Base-by-base conservation (phyloP, 2,113 vertebrate genomes). In the Lepidothrix coronata region DNA sequence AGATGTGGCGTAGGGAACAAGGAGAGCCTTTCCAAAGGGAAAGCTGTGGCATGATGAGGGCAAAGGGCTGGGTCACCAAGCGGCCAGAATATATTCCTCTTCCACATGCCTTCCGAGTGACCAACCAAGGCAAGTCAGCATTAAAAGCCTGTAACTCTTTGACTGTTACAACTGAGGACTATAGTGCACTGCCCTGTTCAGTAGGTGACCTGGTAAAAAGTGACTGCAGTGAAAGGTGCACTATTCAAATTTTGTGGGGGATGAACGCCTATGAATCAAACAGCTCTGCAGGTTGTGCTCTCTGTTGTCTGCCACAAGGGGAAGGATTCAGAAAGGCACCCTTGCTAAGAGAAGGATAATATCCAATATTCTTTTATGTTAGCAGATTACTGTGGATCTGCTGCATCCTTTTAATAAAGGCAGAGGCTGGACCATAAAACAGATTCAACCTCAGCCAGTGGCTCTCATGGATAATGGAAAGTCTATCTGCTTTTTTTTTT, bases 1-100 rank as follows among this genome's bases (percentile, higher is more conserved):
- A 91, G 35, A n/a, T 39, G 25, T 30, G 55, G n/a, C 0, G 0
- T 11, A 62, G 37, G 30, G n/a, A 79, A 5, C 31, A 31, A 70
- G 73, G 58, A 52, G 12, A 33, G 31, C 59, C 11, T 12, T 61
- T 89, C 57, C 1, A 0, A 44, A 54, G 10, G 44, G 58, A 61
- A 62, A 76, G 37, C 30, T 72, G 54, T 2, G 0, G 37, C 25
- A 20, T 1, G 0, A 1, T 33, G 43, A 79, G 54, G 28, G 37
- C 22, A 76, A 70, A 85, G 37, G 41, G 31, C 23, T 39, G 9
- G 30, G 25, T 37, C 14, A 2, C 19, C 25, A 72, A 2, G 27
- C 39, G 57, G 43, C 12, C 44, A 63, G 39, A 63, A 5, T 19
- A 9, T 4, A 20, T 65, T 48, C 12, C 23, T 66, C 18, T 74